Evolutionary conservation across 1,140 invertebrate genomes (phyloP).

Genomic region (Megathymus violae): DNA sequence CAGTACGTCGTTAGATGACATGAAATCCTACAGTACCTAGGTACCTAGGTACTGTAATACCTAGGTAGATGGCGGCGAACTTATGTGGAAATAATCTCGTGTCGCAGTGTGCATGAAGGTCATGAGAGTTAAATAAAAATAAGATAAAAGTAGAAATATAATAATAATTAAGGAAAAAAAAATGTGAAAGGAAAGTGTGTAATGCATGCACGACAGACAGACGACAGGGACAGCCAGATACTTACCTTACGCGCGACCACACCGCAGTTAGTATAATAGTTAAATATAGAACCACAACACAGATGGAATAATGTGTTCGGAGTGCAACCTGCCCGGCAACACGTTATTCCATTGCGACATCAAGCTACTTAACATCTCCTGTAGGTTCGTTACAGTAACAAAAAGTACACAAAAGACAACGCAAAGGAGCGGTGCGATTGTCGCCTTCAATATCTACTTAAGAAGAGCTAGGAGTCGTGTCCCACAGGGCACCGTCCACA

Average conservation of each 20-base stretch:
- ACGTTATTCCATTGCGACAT: constrained; percentile 69
- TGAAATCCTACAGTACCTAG: constrained; percentile 44
- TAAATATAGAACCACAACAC: constrained; percentile 57
- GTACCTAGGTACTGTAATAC: too few species aligned
- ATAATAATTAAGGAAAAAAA: constrained; percentile 58
- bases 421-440: constrained; percentile 77
- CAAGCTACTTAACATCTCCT: constrained; percentile 67
- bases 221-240: constrained; percentile 65
- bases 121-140: constrained; percentile 72
- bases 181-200: constrained; percentile 52
- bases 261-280: constrained; percentile 56
- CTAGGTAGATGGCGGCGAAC: constrained; percentile 41
- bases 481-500: constrained; percentile 63
- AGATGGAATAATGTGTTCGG: constrained; percentile 71
- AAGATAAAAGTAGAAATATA: constrained; percentile 60
- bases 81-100: constrained; percentile 51
- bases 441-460: constrained; percentile 74
- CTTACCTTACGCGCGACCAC: constrained; percentile 72
- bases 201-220: constrained; percentile 71
- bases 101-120: constrained; percentile 73
- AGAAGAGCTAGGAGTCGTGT: constrained; percentile 50
- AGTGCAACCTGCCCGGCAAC: constrained; percentile 42
- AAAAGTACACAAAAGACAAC: constrained; percentile 71
- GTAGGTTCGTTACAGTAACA: constrained; percentile 63
- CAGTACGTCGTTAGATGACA: constrained; percentile 51